Evolutionary conservation across 1,140 invertebrate genomes (phyloP), one percentile per base, ranked within the genome.

Genomic region (Drosophila bifasciata): DNA sequence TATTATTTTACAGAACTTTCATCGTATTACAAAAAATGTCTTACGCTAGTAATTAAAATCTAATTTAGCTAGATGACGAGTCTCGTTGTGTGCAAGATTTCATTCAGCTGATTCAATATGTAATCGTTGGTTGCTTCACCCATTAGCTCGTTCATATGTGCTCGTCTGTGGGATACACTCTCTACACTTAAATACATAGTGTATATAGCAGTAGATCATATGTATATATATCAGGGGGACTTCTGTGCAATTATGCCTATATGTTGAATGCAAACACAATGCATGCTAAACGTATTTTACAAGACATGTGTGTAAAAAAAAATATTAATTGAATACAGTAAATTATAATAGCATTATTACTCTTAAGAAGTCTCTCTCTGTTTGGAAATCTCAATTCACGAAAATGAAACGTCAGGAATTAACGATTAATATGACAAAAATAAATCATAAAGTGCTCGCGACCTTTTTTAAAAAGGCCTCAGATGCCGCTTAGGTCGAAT

Each of bases 1-100:
- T 79, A 84, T 58, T 85, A 78, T 71, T 81, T 76, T 84, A 67
- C 79, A 86, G 72, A 85, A 74, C 59, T 85, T 74, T 86, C 66
- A 75, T 76, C 28, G 61, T 71, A 61, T 86, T 86, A 86, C 78
- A 86, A 88, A 79, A 75, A 86, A 60, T 75, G 60, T 19, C 78
- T 86, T 86, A 86, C 58, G 17, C 59, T 46, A 50, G 62, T 53
- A 79, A 64, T 86, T 83, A 68, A 71, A 78, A 45, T 19, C 83
- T 76, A 86, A 86, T 88, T 86, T 78, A 74, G 78, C 78, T 86
- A 86, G 21, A 78, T 72, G 62, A 78, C 46, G 70, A 71, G 59
- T 57, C 63, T 55, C 44, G 6, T 46, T 75, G 62, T 64, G 57
- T 55, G 36, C 51, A 83, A 60, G 53, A 58, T 70, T 39, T 57